Base-by-base conservation (phyloP, 2,888 invertebrate species). In the Chalcis sispes region DNA sequence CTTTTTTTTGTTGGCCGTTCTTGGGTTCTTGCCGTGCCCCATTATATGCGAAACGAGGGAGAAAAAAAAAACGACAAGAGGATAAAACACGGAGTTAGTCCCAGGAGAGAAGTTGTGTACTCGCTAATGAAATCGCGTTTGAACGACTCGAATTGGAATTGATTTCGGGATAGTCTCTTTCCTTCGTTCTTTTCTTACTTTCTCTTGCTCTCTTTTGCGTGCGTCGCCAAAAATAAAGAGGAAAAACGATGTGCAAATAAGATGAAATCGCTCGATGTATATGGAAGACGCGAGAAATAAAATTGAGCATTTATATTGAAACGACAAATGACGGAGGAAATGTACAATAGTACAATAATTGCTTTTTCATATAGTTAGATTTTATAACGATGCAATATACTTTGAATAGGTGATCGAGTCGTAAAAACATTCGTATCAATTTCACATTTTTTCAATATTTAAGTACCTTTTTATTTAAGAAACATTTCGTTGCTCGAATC, bases 41-140 rank as follows among this genome's bases (percentile, higher is more conserved):
- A 70, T 75, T 75, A 75, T 64, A 65, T 58, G 75, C 75, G 75
- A 70, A 64, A 62, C 62, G 72, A 66, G 66, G 36, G 54, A 20
- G 18, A 23, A 27, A 56, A 50, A 29, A n/a, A 7, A 23, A 56
- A 58, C 62, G 29, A 65, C 48, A 65, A 59, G 52, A 56, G 42
- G 40, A n/a, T 36, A 46, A 58, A 42, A 56, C 46, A 42, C 15
- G 56, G 61, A 50, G 50, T 15, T 15, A 20, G 32, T 70, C 59
- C 62, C 54, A 7, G 2, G 54, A 42, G 46, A 56, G 62, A 52
- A 42, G 18, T 61, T 48, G 32, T 66, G 59, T 54, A 29, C 59
- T 50, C 48, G 72, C 72, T 70, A 73, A 69, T 72, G 72, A 73
- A 73, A 73, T 73, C 59, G 71, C 59, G 71, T 29, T 10, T 18